A percentile compares a stretch with the other conserved stretches of the same genome.
These are phyloP conservation scores for Alces alces DNA, from an alignment of 2,113 vertebrate species.

Conservation along the genomic window DNA sequence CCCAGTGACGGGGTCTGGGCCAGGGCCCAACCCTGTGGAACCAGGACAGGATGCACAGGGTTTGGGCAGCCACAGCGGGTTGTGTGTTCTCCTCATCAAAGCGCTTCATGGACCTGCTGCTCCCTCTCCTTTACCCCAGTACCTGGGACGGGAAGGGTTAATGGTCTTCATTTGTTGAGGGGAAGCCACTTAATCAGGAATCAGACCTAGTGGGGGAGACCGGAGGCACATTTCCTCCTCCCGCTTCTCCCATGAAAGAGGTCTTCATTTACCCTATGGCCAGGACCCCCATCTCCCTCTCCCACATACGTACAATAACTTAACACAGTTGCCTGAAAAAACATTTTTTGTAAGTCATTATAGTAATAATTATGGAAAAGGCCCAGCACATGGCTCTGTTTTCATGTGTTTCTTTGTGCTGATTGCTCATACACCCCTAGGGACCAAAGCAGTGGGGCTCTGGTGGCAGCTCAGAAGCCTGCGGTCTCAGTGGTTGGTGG, in stretches of 20 bases:
- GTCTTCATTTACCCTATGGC: background rate
- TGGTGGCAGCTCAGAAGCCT: background rate
- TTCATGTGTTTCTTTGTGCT: constrained; percentile 40
- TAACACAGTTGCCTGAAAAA: constrained; percentile 86
- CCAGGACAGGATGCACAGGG: background rate
- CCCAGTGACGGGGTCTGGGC: background rate
- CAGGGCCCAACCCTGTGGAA: background rate
- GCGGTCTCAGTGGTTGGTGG: background rate
- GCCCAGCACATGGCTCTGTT: constrained; percentile 25
- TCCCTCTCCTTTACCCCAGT: background rate
- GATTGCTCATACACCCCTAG: background rate
- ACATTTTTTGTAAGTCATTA: constrained; percentile 86
- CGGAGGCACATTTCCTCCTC: background rate
- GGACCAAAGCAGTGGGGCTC: background rate
- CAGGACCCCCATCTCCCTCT: background rate
- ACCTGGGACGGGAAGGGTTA: constrained; percentile 17
- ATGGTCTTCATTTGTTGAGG: background rate
- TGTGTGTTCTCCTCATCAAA: background rate
- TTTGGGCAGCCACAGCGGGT: background rate
- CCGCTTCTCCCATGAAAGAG: background rate
- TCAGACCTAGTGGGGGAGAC: background rate
- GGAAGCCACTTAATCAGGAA: constrained; percentile 29
- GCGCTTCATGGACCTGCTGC: background rate
- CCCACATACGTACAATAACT: constrained; percentile 83
- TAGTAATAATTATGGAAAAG: constrained; percentile 82